Conservation (phyloP, 2,113 vertebrate species). For the Drymodes brunneopygia region DNA sequence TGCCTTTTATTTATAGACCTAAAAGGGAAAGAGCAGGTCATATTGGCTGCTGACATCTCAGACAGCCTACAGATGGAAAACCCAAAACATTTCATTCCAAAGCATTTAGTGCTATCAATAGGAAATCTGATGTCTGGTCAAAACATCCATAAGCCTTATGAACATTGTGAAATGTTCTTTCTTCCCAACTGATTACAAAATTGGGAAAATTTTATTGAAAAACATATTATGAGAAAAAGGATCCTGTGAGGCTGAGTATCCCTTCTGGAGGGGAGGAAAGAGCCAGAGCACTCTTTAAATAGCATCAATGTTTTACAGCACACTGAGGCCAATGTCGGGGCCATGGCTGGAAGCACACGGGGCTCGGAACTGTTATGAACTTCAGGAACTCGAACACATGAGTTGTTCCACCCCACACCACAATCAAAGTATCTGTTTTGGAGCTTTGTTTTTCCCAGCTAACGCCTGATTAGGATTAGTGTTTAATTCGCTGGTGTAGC, state of each 20-base stretch:
- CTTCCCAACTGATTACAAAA: constrained; percentile 46
- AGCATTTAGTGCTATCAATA: constrained; percentile 65
- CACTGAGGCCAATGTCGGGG: not conserved
- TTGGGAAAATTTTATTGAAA: constrained; percentile 27
- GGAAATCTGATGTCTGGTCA: constrained; percentile 67
- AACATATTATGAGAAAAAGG: not conserved
- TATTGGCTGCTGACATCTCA: constrained; percentile 71
- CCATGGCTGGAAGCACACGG: not conserved
- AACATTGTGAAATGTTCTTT: constrained; percentile 56
- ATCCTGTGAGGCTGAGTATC: not conserved
- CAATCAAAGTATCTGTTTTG: not conserved
- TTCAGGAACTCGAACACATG: not conserved
- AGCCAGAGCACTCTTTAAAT: not conserved
- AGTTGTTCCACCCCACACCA: not conserved
- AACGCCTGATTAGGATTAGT: not conserved
- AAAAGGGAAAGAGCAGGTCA: constrained; percentile 67
- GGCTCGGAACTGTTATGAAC: not conserved
- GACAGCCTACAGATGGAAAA: constrained; percentile 77
- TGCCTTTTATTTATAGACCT: constrained; percentile 71
- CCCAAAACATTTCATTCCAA: constrained; percentile 69
- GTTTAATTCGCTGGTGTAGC: not conserved
- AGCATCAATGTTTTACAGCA: not conserved
- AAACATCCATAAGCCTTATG: constrained; percentile 48
- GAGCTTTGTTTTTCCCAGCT: not conserved
- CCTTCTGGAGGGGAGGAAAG: constrained; percentile 10